Base-by-base conservation (phyloP, 92 coral and sea anemone genomes). In the Parazoanthus darwini region DNA sequence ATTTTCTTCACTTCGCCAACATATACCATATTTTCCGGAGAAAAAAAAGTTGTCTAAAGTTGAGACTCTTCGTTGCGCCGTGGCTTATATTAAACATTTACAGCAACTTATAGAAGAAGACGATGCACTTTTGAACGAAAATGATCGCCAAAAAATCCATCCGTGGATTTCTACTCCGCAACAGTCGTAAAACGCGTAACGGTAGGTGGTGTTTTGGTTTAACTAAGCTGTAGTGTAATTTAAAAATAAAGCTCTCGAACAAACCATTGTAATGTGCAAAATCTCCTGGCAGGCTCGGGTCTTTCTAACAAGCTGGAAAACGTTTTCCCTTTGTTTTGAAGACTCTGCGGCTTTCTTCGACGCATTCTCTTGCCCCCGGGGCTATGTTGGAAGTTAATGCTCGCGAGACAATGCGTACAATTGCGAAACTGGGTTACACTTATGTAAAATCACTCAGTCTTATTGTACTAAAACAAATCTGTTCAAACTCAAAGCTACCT, bases 1-100 rank as follows among this genome's bases (percentile, higher is more conserved):
- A 6, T 97, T 97, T 82, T 90, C 92, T 13, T 95, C 96, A 46
- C 95, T 97, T 26, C 96, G 99, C 26, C 98, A 96, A 88, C 97
- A 94, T 86, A 97, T 97, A 48, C 99, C 99, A 23, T 97, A 96
- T 82, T 94, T 94, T 76, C 98, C 98, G 7, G 98, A 96, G 73
- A 97, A 97, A 89, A 97, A 97, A 88, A 96, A 96, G 85, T 84
- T 97, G 37, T 97, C 99, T 13, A 97, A 97, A 88, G 99, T 97
- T 8, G 99, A 97, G 90, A 97, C 99, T 8, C 89, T 97, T 50
- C 95, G 99, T 4, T 97, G 96, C 74, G 99, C 99, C 6, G 98
- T 97, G 56, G 94, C 97, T 23, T 97, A 97, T 85, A 97, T 97
- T 13, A 97, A 97, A 85, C 98, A 95, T 86, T 92, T 97, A 59